phyloP scores from a whole-genome alignment of 2,797 vertebrate genomes.

The Protonibea diacanthus region DNA sequence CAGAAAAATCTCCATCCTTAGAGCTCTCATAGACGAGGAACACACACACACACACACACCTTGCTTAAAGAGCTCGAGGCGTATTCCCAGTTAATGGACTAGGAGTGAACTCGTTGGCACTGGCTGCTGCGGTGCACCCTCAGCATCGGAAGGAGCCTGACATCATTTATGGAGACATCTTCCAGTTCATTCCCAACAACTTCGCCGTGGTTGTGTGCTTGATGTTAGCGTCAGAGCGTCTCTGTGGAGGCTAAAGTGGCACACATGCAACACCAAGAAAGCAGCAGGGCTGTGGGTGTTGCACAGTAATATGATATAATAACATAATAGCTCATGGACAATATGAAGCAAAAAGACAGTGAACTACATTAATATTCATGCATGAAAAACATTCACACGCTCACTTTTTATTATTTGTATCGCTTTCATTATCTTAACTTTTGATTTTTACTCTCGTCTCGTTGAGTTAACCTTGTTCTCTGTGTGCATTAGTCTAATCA shows the following conservation, averaged over 20 bases:
- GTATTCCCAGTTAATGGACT: conserved; percentile 47
- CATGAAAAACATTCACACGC: background rate
- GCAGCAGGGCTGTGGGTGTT: conserved; percentile 6
- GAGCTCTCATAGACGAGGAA: conserved; percentile 16
- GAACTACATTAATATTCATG: conserved; percentile 5
- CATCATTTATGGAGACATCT: conserved; percentile 65
- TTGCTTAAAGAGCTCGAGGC: conserved; percentile 27
- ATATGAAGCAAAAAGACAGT: background rate
- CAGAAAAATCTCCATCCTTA: conserved; percentile 18
- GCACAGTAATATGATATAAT: background rate
- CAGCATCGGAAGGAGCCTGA: conserved; percentile 52
- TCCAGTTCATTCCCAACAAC: conserved; percentile 58
- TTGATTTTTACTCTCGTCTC: too few species aligned
- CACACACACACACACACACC: background rate
- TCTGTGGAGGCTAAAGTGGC: conserved; percentile 41
- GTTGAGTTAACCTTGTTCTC: too few species aligned
- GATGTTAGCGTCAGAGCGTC: conserved; percentile 40
- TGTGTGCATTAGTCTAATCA: too few species aligned
- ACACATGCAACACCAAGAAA: conserved; percentile 26
- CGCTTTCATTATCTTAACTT: too few species aligned
- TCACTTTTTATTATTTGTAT: background rate
- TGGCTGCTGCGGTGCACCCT: conserved; percentile 32
- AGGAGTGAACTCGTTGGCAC: conserved; percentile 21
- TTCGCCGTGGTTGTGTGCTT: conserved; percentile 54
- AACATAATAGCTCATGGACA: background rate